These are phyloP conservation scores for Corythornis cristatus DNA, from an alignment of 2,113 vertebrate species.

Conservation along the genomic window DNA sequence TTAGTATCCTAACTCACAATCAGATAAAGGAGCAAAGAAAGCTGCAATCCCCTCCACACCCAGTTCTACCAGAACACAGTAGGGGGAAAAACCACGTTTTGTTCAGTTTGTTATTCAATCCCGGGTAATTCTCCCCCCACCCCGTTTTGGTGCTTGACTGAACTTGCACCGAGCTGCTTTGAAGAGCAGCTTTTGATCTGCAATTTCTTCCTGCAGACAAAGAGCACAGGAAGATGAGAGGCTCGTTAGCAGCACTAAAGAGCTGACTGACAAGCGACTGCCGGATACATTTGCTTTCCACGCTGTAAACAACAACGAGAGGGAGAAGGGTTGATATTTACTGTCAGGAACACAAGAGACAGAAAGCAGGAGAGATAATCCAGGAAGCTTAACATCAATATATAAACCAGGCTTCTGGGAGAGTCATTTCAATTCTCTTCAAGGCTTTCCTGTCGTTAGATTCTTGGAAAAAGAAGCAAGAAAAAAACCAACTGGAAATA, in stretches of 20 bases:
- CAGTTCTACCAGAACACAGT: not conserved
- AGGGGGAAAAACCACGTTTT: not conserved
- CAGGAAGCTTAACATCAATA: not conserved
- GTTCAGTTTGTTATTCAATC: not conserved
- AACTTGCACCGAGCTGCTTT: not conserved
- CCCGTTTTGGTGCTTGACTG: not conserved
- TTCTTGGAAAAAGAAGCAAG: not conserved
- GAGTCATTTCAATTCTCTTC: not conserved
- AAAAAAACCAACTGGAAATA: not conserved
- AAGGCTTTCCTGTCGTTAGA: not conserved
- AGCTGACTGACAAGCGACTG: not conserved
- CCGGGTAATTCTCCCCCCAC: not conserved
- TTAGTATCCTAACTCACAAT: not conserved
- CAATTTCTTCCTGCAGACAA: not conserved
- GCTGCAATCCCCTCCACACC: not conserved
- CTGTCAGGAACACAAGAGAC: not conserved
- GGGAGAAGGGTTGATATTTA: not conserved
- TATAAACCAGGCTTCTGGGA: not conserved
- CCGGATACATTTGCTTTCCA: not conserved
- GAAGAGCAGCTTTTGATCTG: not conserved
- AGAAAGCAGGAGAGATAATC: not conserved
- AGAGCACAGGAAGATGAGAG: not conserved
- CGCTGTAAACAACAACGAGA: not conserved
- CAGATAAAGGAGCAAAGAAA: not conserved
- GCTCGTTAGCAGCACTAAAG: rapidly evolving